These are phyloP conservation scores for Mus caroli DNA, from an alignment of 2,797 vertebrate species.

Conservation along the genomic window DNA sequence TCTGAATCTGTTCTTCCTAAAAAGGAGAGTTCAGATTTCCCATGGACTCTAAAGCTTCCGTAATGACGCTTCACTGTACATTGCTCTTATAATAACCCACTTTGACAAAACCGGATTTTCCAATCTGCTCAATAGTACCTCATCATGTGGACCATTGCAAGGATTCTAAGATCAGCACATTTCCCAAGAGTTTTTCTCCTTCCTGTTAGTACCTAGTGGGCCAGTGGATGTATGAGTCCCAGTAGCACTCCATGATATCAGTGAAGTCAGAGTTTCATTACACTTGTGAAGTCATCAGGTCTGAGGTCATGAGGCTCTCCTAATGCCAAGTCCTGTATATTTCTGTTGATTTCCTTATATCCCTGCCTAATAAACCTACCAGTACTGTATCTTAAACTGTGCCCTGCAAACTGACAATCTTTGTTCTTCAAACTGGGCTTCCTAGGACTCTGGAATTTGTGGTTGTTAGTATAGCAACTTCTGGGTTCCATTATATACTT, in stretches of 20 bases:
- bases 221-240: slow-evolving; percentile 13
- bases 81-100: slow-evolving; percentile 72
- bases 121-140: slow-evolving; percentile 72
- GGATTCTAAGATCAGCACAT: slow-evolving; percentile 58
- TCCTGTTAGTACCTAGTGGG: slow-evolving; percentile 61
- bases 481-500: not conserved
- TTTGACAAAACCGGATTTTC: slow-evolving; percentile 67
- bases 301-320: slow-evolving; percentile 29
- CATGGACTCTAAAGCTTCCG: slow-evolving; percentile 25
- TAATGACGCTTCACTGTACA: slow-evolving; percentile 48
- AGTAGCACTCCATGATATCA: slow-evolving; percentile 1
- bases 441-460: not conserved
- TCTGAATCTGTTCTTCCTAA: slow-evolving; percentile 47
- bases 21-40: slow-evolving; percentile 9
- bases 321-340: slow-evolving; percentile 34
- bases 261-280: slow-evolving; percentile 11
- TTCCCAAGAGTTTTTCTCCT: slow-evolving; percentile 61
- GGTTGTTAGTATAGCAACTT: not conserved
- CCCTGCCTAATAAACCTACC: slow-evolving; percentile 1
- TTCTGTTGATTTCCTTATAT: not conserved
- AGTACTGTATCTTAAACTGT: not conserved
- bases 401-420: not conserved
- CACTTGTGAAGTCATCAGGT: slow-evolving; percentile 3
- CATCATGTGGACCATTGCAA: slow-evolving; percentile 68
- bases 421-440: not conserved